Percentiles rank a stretch among this genome's conserved stretches.
Conservation (phyloP, 2,113 vertebrate genomes). For the Cyphomyrus plagiostoma region DNA sequence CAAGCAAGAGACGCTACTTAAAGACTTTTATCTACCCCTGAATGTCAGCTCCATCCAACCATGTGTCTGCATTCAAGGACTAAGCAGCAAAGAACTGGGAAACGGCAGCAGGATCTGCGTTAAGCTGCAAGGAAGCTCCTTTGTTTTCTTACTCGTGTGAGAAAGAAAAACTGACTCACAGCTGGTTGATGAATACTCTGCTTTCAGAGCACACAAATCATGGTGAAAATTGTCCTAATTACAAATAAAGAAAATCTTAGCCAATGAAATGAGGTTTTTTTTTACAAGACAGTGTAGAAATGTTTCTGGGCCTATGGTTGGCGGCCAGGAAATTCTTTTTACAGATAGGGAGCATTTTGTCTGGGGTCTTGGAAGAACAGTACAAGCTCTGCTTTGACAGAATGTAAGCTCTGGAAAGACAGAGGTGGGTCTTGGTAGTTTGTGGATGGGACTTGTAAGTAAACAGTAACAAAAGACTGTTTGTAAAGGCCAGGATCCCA, state of each 20-base stretch:
- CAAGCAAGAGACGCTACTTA: neutral
- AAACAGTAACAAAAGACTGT: neutral
- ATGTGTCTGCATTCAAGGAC: neutral
- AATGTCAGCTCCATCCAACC: neutral
- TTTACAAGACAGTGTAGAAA: neutral
- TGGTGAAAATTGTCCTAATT: neutral
- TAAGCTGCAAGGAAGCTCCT: neutral
- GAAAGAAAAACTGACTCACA: neutral
- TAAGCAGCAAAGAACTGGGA: neutral
- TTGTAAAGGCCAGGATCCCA: neutral
- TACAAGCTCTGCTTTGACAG: neutral
- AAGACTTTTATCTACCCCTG: neutral
- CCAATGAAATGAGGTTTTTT: neutral
- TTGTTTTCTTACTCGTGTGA: neutral
- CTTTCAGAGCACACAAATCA: neutral
- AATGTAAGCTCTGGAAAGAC: neutral
- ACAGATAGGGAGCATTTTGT: neutral
- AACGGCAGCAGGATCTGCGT: no score
- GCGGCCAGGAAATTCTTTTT: neutral
- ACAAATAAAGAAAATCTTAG: neutral
- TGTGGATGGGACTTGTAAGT: neutral
- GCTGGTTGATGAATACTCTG: neutral
- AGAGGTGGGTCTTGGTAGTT: neutral
- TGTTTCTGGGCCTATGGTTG: neutral
- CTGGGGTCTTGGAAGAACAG: neutral